Conservation (phyloP, 1,140 invertebrate species). For the Globodera ellingtonae region DNA sequence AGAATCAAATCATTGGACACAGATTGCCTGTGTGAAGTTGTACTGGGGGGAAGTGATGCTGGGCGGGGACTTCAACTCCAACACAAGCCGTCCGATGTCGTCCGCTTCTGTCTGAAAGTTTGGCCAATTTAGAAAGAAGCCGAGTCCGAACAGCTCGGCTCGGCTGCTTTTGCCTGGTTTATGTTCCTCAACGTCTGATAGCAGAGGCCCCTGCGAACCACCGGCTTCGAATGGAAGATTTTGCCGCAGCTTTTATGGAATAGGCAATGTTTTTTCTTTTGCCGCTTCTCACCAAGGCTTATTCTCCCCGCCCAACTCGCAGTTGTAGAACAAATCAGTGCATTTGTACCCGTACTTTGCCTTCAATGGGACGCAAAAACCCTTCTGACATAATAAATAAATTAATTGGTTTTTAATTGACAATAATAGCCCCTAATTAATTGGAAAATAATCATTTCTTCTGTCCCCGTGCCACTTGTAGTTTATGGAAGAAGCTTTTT, state of each 20-base stretch:
- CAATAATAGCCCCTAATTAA: too few relatives aligned
- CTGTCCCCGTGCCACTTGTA: slow-evolving; percentile 39
- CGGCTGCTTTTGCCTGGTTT: slow-evolving; percentile 47
- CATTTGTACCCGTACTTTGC: slow-evolving; percentile 61
- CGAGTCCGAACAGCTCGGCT: background rate
- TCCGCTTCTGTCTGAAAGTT: slow-evolving; percentile 58
- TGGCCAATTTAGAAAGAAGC: background rate
- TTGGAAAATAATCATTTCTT: background rate
- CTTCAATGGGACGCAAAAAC: slow-evolving; percentile 24
- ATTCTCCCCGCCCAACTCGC: slow-evolving; percentile 55
- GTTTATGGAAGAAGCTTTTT: slow-evolving; percentile 52
- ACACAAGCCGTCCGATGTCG: slow-evolving; percentile 57
- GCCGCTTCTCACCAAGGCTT: slow-evolving; percentile 38
- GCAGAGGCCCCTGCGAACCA: slow-evolving; percentile 61
- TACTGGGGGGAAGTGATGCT: slow-evolving; percentile 50
- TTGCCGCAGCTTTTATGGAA: slow-evolving; percentile 39
- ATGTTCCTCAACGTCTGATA: slow-evolving; percentile 54
- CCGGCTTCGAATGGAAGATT: slow-evolving; percentile 45
- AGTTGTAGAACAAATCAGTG: slow-evolving; percentile 55
- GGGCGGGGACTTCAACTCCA: slow-evolving; percentile 50
- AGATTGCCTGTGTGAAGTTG: slow-evolving; percentile 51
- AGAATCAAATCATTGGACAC: too few relatives aligned
- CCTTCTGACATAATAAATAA: too few relatives aligned
- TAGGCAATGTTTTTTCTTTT: background rate
- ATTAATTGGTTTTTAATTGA: too few relatives aligned